phyloP scores from a whole-genome alignment of 2,888 invertebrate species.

The Drosophila mulleri region DNA sequence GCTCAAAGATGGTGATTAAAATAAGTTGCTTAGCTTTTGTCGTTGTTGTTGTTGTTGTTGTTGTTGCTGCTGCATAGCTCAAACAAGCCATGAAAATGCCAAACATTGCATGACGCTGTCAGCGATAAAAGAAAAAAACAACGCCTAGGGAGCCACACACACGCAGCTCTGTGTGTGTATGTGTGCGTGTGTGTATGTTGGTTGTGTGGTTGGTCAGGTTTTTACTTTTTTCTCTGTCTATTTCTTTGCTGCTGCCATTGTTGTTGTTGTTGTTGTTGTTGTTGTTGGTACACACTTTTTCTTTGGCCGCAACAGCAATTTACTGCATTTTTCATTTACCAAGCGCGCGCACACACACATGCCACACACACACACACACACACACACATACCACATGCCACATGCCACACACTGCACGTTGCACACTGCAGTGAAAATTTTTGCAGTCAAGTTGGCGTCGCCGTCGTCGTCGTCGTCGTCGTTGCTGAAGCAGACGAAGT shows the following conservation, averaged over 20 bases:
- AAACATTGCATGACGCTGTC: constrained; percentile 65
- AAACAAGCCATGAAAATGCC: constrained; percentile 66
- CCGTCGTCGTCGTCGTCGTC: constrained; percentile 16
- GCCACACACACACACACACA: not conserved
- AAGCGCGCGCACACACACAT: constrained; percentile 30
- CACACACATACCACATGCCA: no score
- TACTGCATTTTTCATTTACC: constrained; percentile 67
- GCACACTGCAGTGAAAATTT: constrained; percentile 71
- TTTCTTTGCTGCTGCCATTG: constrained; percentile 20
- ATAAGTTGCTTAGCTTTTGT: constrained; percentile 24
- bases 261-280: constrained; percentile 2
- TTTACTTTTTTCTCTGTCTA: constrained; percentile 47
- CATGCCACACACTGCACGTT: constrained; percentile 27
- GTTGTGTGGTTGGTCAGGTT: constrained; percentile 59
- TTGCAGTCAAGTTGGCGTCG: constrained; percentile 76
- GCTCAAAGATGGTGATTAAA: constrained; percentile 38
- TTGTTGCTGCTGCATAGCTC: constrained; percentile 40
- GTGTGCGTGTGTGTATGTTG: not conserved
- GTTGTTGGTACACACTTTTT: constrained; percentile 57
- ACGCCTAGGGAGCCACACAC: constrained; percentile 22
- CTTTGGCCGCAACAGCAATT: constrained; percentile 69
- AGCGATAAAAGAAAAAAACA: constrained; percentile 50
- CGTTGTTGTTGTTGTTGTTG: constrained; percentile 39
- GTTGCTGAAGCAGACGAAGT: constrained; percentile 70
- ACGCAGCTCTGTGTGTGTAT: constrained; percentile 2